Evolutionary conservation across 2,888 invertebrate species (phyloP).

Genomic region (Agrenia bidenticulata): DNA sequence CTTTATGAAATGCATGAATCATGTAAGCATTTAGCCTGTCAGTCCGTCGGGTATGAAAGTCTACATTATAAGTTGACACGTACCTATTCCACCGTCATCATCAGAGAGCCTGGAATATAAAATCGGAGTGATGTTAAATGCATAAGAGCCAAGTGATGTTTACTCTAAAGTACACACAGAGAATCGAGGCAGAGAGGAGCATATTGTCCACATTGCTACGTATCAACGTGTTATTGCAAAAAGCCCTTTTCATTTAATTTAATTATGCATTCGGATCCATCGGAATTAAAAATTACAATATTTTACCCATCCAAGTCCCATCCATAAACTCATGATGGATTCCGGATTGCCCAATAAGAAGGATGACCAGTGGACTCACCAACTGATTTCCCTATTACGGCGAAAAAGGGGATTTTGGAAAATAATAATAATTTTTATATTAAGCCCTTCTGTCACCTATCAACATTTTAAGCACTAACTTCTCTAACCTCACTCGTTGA

Average conservation of each 20-base stretch:
- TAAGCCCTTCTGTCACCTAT: too few species aligned
- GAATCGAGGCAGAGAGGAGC: background rate
- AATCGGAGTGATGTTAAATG: background rate
- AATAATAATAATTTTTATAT: too few species aligned
- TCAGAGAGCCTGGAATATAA: background rate
- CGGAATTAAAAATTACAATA: conserved; percentile 6
- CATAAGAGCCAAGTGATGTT: conserved; percentile 5
- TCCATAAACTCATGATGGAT: too few species aligned
- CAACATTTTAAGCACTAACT: too few species aligned
- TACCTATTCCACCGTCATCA: background rate
- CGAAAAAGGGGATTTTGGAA: too few species aligned
- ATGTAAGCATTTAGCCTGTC: conserved; percentile 22
- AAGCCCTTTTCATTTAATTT: conserved; percentile 2
- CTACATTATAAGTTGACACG: conserved; percentile 10
- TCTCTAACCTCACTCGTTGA: too few species aligned
- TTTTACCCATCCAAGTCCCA: background rate
- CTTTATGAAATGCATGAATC: conserved; percentile 18
- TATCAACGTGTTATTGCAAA: background rate
- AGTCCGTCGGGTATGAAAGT: conserved; percentile 1
- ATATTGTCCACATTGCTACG: background rate
- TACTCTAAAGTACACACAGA: background rate
- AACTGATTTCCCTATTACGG: too few species aligned
- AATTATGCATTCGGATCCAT: conserved; percentile 2
- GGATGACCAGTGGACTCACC: too few species aligned
- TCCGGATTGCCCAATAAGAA: too few species aligned